These are phyloP conservation scores for Amblyornis subalaris DNA, from an alignment of 2,113 vertebrate genomes.

Conservation along the genomic window DNA sequence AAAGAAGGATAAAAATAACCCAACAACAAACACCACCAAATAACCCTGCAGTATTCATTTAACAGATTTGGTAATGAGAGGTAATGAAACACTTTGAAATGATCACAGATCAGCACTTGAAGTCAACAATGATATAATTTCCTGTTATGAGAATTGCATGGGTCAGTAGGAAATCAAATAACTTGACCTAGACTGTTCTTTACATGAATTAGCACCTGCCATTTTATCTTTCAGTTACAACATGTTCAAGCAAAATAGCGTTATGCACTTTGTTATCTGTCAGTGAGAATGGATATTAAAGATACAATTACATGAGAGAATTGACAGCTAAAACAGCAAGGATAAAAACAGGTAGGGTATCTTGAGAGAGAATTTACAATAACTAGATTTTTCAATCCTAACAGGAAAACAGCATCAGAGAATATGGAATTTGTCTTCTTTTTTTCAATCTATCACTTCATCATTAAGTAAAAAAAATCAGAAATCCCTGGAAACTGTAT, in stretches of 20 bases:
- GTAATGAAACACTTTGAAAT: slow-evolving; percentile 77
- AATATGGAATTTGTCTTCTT: background rate
- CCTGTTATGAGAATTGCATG: slow-evolving; percentile 73
- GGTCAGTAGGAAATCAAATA: slow-evolving; percentile 74
- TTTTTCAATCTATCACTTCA: background rate
- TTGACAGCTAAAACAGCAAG: slow-evolving; percentile 37
- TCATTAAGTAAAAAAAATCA: background rate
- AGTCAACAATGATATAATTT: slow-evolving; percentile 80
- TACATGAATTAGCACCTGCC: slow-evolving; percentile 71
- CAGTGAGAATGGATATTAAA: slow-evolving; percentile 62
- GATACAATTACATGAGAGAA: slow-evolving; percentile 40
- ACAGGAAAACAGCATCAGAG: background rate
- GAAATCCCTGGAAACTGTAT: background rate
- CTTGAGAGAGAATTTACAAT: background rate
- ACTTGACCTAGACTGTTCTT: slow-evolving; percentile 73
- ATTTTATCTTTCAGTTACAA: slow-evolving; percentile 63
- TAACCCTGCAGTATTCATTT: slow-evolving; percentile 70
- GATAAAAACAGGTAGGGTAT: background rate
- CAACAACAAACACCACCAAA: background rate
- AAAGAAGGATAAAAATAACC: slow-evolving; percentile 28
- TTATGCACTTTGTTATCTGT: slow-evolving; percentile 56
- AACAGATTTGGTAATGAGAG: slow-evolving; percentile 76
- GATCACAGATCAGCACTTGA: slow-evolving; percentile 75
- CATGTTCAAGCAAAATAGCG: slow-evolving; percentile 63
- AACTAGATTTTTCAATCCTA: background rate